Conservation (phyloP, 1,140 invertebrate species). For the Tigriopus japonicus region DNA sequence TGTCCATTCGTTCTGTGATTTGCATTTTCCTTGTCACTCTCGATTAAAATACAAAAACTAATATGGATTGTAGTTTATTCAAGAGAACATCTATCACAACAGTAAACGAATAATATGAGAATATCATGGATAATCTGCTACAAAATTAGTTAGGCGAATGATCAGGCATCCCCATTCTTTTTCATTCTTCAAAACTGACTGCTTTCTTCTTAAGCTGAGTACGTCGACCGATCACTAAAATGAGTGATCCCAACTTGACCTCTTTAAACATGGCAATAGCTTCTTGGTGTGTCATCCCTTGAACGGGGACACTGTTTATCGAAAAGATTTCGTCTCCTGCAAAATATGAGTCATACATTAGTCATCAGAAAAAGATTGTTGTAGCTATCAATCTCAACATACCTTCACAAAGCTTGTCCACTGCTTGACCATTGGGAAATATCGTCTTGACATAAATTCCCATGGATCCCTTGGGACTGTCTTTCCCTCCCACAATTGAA, state of each 20-base stretch:
- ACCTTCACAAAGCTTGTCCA: slow-evolving; percentile 49
- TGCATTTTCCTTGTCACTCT: no score
- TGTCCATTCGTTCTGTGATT: no score
- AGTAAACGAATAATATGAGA: no score
- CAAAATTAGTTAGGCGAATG: no score
- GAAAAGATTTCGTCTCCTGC: slow-evolving; percentile 15
- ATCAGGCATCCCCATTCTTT: no score
- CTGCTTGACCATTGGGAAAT: slow-evolving; percentile 45
- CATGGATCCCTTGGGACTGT: slow-evolving; percentile 45
- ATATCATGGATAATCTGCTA: no score
- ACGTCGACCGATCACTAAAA: slow-evolving; percentile 2
- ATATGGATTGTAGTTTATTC: no score
- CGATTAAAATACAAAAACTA: no score
- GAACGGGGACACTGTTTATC: slow-evolving; percentile 1
- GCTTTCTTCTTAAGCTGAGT: neutral
- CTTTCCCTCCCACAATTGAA: slow-evolving; percentile 49
- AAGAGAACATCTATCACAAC: no score
- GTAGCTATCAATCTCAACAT: no score
- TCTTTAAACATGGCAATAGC: slow-evolving; percentile 11
- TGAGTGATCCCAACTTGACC: slow-evolving; percentile 1
- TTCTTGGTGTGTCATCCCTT: slow-evolving; percentile 12
- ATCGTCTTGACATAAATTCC: slow-evolving; percentile 52
- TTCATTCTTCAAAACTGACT: neutral
- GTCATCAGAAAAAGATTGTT: neutral
- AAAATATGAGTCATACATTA: neutral